phyloP scores from a whole-genome alignment of 2,888 invertebrate genomes.

The Emmelina monodactyla region DNA sequence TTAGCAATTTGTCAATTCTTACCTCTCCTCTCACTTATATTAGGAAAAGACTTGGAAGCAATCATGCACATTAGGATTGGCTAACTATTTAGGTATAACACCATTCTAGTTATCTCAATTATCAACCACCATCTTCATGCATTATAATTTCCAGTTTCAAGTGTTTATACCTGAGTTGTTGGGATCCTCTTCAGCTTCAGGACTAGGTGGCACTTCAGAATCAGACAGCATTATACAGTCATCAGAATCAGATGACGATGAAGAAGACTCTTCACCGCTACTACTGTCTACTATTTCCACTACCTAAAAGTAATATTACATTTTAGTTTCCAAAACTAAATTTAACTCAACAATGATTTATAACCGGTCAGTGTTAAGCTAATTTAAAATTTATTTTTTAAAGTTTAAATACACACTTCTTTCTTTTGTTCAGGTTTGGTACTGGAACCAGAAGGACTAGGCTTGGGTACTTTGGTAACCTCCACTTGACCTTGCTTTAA shows the following conservation, averaged over 20 bases:
- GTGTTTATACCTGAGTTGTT: constrained; percentile 77
- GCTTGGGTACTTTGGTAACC: constrained; percentile 42
- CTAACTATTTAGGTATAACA: no score
- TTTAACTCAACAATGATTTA: no score
- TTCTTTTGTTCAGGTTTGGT: constrained; percentile 39
- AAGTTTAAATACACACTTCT: constrained; percentile 28
- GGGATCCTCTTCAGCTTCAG: constrained; percentile 81
- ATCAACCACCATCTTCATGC: no score
- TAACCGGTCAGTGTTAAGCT: not conserved
- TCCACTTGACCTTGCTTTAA: constrained; percentile 50
- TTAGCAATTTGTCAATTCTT: no score
- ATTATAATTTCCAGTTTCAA: no score
- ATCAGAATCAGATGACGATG: constrained; percentile 75
- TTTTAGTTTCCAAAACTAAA: no score
- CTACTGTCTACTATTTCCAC: constrained; percentile 80
- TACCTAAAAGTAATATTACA: no score
- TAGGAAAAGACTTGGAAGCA: no score
- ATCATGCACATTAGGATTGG: no score
- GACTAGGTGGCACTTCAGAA: constrained; percentile 79
- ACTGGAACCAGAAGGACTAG: constrained; percentile 37
- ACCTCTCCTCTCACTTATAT: no score
- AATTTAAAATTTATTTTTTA: not conserved
- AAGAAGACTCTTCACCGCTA: constrained; percentile 59
- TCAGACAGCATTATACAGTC: constrained; percentile 89
- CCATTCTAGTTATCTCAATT: no score